These are phyloP conservation scores for Lomographa bimaculata DNA, from an alignment of 2,888 invertebrate species.

Conservation along the genomic window DNA sequence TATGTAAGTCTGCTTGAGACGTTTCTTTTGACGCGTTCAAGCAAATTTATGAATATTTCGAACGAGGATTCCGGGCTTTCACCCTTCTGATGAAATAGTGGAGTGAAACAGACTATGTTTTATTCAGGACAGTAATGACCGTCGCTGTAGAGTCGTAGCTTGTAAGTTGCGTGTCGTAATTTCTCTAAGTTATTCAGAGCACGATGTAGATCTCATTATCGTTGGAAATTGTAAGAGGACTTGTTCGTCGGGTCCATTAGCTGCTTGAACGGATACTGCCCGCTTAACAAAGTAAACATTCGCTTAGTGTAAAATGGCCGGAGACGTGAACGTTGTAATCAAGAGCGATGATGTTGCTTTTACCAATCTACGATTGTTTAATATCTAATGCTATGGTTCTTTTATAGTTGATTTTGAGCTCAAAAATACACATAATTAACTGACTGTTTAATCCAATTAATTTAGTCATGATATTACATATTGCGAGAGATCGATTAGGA, in stretches of 20 bases:
- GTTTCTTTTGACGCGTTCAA: conserved; percentile 39
- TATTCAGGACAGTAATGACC: conserved; percentile 41
- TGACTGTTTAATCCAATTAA: too few relatives aligned
- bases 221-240: conserved; percentile 1
- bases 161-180: conserved; percentile 32
- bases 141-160: conserved; percentile 20
- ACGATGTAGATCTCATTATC: conserved; percentile 4
- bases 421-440: too few relatives aligned
- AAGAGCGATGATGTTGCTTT: too few relatives aligned
- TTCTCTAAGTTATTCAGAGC: conserved; percentile 30
- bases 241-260: conserved; percentile 8
- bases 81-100: conserved; percentile 38
- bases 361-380: not conserved
- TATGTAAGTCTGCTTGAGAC: conserved; percentile 42
- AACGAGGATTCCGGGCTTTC: conserved; percentile 28
- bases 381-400: too few relatives aligned
- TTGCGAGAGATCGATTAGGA: too few relatives aligned
- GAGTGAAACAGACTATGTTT: conserved; percentile 42
- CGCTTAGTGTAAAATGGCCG: not conserved
- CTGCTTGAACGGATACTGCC: conserved; percentile 1
- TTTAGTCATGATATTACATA: too few relatives aligned
- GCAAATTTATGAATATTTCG: conserved; percentile 43
- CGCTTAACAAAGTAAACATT: conserved; percentile 8
- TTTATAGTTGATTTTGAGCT: too few relatives aligned
- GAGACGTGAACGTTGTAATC: too few relatives aligned